Evolutionary conservation across 2,888 invertebrate genomes (phyloP).

Genomic region (Tipula unca): DNA sequence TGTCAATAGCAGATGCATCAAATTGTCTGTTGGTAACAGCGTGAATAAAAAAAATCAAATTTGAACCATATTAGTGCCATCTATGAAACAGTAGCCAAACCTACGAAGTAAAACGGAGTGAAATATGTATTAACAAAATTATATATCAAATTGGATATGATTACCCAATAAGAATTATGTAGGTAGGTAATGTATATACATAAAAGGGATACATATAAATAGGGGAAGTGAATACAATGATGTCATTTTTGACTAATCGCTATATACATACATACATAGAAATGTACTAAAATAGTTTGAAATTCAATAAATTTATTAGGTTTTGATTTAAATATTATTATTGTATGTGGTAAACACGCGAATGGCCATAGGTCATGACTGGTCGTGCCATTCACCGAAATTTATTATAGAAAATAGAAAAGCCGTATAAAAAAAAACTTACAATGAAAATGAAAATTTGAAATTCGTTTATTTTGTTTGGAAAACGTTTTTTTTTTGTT

Average conservation of each 20-base stretch:
- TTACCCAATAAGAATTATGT: not conserved
- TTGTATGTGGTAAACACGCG: not conserved
- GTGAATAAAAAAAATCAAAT: too few relatives aligned
- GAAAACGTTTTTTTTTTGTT: not conserved
- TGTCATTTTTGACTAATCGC: not conserved
- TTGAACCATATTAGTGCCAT: not conserved
- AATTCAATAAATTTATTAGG: not conserved
- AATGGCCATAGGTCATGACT: slow-evolving; percentile 20
- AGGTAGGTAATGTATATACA: not conserved
- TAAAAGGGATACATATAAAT: not conserved
- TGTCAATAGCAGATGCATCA: not conserved
- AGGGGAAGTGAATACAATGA: not conserved
- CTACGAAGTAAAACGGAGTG: not conserved
- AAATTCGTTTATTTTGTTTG: not conserved
- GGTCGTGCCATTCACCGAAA: slow-evolving; percentile 16
- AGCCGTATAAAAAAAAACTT: not conserved
- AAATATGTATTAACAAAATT: not conserved
- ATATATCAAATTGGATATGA: not conserved
- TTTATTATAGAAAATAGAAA: not conserved
- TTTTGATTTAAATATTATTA: too few relatives aligned
- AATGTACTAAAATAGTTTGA: not conserved
- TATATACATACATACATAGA: not conserved
- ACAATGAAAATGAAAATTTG: not conserved
- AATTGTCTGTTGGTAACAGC: not conserved
- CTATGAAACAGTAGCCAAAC: not conserved